Percentiles rank a stretch among this genome's conserved stretches.
These are phyloP conservation scores for Amphiprion ocellaris DNA, from an alignment of 2,113 vertebrate species.

Conservation along the genomic window DNA sequence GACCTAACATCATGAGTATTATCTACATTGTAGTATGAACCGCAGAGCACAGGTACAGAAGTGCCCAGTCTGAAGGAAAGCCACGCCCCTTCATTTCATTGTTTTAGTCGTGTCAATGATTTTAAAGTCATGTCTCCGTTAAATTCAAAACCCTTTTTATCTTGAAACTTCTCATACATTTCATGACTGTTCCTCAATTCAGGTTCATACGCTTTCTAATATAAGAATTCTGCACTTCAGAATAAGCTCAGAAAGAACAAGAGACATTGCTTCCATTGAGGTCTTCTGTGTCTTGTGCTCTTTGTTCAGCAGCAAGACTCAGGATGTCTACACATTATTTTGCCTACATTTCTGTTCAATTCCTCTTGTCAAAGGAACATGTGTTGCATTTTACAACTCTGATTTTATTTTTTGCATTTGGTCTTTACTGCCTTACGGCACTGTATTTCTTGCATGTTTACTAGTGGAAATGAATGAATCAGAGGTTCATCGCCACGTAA, in stretches of 20 bases:
- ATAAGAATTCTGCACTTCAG: slow-evolving; percentile 36
- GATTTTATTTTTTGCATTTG: slow-evolving; percentile 13
- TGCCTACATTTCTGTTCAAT: slow-evolving; percentile 51
- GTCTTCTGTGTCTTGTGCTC: slow-evolving; percentile 56
- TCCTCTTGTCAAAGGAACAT: slow-evolving; percentile 34
- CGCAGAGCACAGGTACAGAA: slow-evolving; percentile 62
- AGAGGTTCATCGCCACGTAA: slow-evolving; percentile 55
- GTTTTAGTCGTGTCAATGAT: slow-evolving; percentile 28
- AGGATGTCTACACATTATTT: slow-evolving; percentile 53
- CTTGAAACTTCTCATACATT: slow-evolving; percentile 51
- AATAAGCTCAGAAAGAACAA: slow-evolving; percentile 17
- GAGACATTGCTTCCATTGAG: slow-evolving; percentile 23
- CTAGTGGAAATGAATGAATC: slow-evolving; percentile 62
- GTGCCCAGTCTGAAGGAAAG: slow-evolving; percentile 59
- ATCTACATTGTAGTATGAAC: slow-evolving; percentile 48
- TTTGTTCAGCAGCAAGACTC: slow-evolving; percentile 61
- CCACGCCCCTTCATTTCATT: slow-evolving; percentile 56
- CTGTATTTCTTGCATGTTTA: slow-evolving; percentile 73
- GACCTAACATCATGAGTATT: slow-evolving; percentile 48
- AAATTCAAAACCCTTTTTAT: slow-evolving; percentile 26
- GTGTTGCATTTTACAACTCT: slow-evolving; percentile 30
- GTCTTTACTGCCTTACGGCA: slow-evolving; percentile 47
- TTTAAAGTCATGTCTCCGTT: slow-evolving; percentile 49
- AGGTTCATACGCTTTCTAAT: slow-evolving; percentile 28
- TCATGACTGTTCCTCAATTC: slow-evolving; percentile 52